A percentile compares a stretch with the other conserved stretches of the same genome.
These are phyloP conservation scores for Harpalus rufipes DNA, from an alignment of 2,888 invertebrate genomes.

Conservation along the genomic window DNA sequence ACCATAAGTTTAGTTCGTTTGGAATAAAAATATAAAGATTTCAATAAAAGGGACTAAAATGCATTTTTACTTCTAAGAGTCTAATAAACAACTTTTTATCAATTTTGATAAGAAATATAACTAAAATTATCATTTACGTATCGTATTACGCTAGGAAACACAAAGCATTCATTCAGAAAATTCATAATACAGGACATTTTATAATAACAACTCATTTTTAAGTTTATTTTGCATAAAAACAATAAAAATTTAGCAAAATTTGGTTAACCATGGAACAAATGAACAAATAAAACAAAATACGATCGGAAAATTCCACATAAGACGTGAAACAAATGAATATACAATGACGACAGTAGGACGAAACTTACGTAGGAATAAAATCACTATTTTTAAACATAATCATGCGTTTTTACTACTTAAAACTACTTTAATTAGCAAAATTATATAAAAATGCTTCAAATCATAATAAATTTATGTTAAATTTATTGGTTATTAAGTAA, in stretches of 20 bases:
- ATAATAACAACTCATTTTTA: background rate
- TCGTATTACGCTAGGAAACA: background rate
- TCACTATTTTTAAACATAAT: background rate
- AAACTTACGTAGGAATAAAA: background rate
- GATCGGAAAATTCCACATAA: background rate
- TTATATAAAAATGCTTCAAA: background rate
- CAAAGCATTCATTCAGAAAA: background rate
- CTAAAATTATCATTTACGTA: background rate
- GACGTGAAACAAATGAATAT: background rate
- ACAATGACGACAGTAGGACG: background rate
- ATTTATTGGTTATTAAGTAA: background rate
- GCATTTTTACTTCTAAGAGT: too few species aligned
- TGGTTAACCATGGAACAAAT: background rate
- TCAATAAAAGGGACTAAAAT: too few species aligned
- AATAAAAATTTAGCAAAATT: background rate
- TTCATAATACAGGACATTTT: background rate
- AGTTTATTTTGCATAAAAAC: background rate
- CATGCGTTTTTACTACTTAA: background rate
- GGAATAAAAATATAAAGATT: too few species aligned
- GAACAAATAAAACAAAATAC: background rate
- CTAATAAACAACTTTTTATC: too few species aligned
- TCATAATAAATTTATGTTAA: background rate
- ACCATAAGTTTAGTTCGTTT: too few species aligned
- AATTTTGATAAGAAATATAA: too few species aligned
- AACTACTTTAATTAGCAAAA: background rate